Conservation (phyloP, 2,113 vertebrate species). For the Glaucidium brasilianum region DNA sequence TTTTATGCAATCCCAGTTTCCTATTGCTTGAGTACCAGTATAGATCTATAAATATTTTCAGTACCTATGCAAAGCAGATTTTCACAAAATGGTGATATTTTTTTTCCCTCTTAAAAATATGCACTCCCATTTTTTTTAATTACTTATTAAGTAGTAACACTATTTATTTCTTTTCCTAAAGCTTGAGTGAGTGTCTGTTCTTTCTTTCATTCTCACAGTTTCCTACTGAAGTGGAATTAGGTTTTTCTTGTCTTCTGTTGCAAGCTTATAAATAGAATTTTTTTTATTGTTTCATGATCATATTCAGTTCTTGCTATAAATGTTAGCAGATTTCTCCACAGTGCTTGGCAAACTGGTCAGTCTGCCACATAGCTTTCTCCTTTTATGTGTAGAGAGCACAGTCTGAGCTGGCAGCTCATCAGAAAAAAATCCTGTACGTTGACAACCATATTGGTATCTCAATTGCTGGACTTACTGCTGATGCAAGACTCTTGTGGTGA, state of each 20-base stretch:
- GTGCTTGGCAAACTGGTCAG: neutral
- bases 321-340: conserved; percentile 14
- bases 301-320: neutral
- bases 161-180: neutral
- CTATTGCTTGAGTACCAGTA: neutral
- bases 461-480: conserved; percentile 96
- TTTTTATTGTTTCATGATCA: neutral
- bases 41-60: neutral
- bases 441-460: conserved; percentile 98
- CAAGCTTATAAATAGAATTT: neutral
- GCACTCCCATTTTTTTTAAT: neutral
- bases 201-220: neutral
- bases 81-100: neutral
- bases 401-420: conserved; percentile 96
- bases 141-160: neutral
- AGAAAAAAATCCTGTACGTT: conserved; percentile 99
- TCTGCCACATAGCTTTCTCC: conserved; percentile 18
- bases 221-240: neutral
- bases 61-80: neutral
- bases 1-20: neutral
- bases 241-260: neutral
- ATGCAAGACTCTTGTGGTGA: conserved; percentile 94
- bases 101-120: neutral
- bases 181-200: neutral
- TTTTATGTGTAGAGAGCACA: conserved; percentile 87